Percentiles rank a stretch among this genome's conserved stretches.
Evolutionary conservation across 1,140 invertebrate genomes (phyloP).

Genomic region (Riptortus pedestris): DNA sequence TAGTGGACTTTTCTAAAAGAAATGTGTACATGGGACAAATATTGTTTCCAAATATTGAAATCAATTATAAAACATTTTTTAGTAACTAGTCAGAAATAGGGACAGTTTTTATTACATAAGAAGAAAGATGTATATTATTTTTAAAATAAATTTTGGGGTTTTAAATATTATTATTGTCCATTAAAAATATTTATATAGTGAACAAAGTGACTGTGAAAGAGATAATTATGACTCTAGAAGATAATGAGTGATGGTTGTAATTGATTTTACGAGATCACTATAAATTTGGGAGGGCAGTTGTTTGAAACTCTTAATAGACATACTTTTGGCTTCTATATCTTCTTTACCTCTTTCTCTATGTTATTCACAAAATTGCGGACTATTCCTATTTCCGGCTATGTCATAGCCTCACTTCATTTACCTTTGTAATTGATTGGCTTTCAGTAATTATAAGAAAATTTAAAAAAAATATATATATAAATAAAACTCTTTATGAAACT

Average conservation of each 20-base stretch:
- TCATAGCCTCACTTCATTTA: constrained; percentile 14
- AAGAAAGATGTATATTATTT: background rate
- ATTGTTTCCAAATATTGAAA: constrained; percentile 3
- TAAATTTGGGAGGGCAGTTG: background rate
- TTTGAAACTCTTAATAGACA: background rate
- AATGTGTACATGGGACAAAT: background rate
- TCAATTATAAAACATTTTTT: background rate
- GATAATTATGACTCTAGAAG: too few relatives aligned
- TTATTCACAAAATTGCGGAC: background rate
- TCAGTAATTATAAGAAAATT: constrained; percentile 10
- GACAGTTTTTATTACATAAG: background rate
- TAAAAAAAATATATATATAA: constrained; percentile 11
- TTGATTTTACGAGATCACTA: too few relatives aligned
- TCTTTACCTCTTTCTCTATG: background rate
- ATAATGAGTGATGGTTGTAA: too few relatives aligned
- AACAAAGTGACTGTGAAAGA: too few relatives aligned
- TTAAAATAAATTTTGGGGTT: background rate
- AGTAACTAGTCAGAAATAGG: background rate
- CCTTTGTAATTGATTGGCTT: constrained; percentile 13
- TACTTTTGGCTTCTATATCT: constrained; percentile 1
- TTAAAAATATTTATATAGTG: too few relatives aligned
- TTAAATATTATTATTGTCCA: background rate
- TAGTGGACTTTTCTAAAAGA: background rate
- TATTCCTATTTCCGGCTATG: constrained; percentile 9
- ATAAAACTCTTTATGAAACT: constrained; percentile 9